Evolutionary conservation across 2,888 invertebrate species (phyloP), one percentile per base, ranked within the genome.

Genomic region (Folsomia manolachei): DNA sequence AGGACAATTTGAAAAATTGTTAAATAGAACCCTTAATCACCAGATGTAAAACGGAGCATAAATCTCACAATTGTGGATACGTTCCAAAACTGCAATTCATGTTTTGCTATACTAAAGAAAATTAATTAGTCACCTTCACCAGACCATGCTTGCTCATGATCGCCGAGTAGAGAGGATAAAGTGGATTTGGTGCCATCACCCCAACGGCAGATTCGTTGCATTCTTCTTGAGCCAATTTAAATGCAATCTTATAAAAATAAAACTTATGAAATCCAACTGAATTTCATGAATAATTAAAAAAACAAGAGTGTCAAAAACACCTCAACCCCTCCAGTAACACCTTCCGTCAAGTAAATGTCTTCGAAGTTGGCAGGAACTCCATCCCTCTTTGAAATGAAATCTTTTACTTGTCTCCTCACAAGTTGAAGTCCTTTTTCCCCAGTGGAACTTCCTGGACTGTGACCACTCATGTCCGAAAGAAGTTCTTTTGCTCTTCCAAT

Each of bases 131-230:
- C n/a, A 63, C 63, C n/a, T 23, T 14, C 24, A 2, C 4, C n/a
- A 63, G 11, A 11, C 25, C 63, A n/a, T 63, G 18, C 24, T 63
- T 9, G 7, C 23, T 63, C 25, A 63, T 63, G 7, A 63, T 2
- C 7, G 63, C 24, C 4, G 63, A 63, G 24, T 63, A 63, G 23
- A 63, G n/a, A 24, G 63, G 63, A 24, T 63, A 63, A 19, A 63
- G 24, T 9, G 63, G 63, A 63, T 19, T 63, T 23, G 63, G 63
- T 11, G 23, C 24, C 63, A 63, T 23, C 4, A 63, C 24, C 24
- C 63, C 63, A 63, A 26, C 18, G 24, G 9, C 25, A 25, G 11
- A 4, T 9, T 63, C 26, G 2, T 63, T 63, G 63, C 63, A 63
- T 11, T 51, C 18, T 51, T 60, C 60, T 63, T 63, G 24, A 24